Conservation (phyloP, 2,797 vertebrate species). For the Mergus octosetaceus region DNA sequence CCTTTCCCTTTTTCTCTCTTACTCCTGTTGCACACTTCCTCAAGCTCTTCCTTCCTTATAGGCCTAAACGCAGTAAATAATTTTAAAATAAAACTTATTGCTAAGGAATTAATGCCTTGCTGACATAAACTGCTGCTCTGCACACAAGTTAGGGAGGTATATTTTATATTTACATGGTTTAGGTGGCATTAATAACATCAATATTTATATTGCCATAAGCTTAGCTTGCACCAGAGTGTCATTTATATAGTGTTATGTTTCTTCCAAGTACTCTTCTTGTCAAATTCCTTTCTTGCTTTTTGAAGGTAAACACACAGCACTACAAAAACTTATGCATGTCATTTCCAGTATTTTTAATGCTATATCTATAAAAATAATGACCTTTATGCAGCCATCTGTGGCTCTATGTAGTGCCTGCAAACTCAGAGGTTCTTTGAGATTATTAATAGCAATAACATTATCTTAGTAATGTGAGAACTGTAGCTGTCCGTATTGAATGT, state of each 20-base stretch:
- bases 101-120: neutral
- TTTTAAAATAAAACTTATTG: neutral
- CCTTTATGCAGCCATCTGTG: constrained; percentile 1
- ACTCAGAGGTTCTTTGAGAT: neutral
- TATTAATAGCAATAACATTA: constrained; percentile 37
- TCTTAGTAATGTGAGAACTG: neutral
- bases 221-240: constrained; percentile 32
- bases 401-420: neutral
- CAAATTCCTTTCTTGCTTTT: constrained; percentile 33
- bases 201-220: constrained; percentile 38
- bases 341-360: constrained; percentile 32
- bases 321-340: neutral
- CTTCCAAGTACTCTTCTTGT: constrained; percentile 40
- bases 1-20: neutral
- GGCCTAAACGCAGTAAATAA: neutral
- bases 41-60: neutral
- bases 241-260: constrained; percentile 37
- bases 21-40: neutral
- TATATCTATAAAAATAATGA: constrained; percentile 44
- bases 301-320: constrained; percentile 9
- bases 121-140: neutral
- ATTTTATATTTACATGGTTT: constrained; percentile 9
- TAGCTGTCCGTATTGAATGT: neutral
- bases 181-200: constrained; percentile 39
- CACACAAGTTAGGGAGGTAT: neutral